phyloP scores from a whole-genome alignment of 2,113 vertebrate species.

The Erythrocebus patas region DNA sequence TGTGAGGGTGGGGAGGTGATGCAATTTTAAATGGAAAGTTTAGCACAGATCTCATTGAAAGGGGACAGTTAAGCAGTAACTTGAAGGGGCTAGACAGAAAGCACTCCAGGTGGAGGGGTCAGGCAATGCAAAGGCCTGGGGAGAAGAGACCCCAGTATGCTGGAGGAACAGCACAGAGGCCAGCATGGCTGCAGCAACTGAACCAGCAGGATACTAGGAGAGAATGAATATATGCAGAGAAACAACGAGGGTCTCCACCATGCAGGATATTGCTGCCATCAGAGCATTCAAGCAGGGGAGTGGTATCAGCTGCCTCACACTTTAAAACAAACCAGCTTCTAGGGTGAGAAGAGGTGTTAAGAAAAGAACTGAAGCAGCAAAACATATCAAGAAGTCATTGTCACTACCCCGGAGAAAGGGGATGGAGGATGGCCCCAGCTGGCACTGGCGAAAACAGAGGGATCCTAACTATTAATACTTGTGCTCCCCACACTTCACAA shows the following conservation, averaged over 20 bases:
- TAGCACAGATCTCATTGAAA: neutral
- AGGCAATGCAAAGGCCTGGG: neutral
- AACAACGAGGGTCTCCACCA: rapidly evolving
- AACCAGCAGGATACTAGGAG: neutral
- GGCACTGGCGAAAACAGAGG: neutral
- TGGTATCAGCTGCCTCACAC: neutral
- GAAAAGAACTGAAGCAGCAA: neutral
- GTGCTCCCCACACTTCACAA: neutral
- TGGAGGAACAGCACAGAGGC: neutral
- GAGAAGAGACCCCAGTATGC: neutral
- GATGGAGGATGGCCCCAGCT: neutral
- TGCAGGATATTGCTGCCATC: neutral
- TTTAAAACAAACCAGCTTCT: neutral
- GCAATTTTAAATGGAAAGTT: neutral
- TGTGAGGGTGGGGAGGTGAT: neutral
- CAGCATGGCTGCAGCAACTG: neutral
- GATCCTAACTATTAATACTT: neutral
- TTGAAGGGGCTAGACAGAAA: neutral
- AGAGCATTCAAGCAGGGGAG: neutral
- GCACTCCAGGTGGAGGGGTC: neutral
- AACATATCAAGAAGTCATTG: too few relatives aligned
- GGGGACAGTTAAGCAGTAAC: neutral
- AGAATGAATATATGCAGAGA: neutral
- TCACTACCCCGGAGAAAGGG: neutral
- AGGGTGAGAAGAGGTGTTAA: neutral